Percentiles rank a stretch among this genome's conserved stretches.
Conservation (phyloP, 2,888 invertebrate genomes). For the Xanthorhoe spadicearia region DNA sequence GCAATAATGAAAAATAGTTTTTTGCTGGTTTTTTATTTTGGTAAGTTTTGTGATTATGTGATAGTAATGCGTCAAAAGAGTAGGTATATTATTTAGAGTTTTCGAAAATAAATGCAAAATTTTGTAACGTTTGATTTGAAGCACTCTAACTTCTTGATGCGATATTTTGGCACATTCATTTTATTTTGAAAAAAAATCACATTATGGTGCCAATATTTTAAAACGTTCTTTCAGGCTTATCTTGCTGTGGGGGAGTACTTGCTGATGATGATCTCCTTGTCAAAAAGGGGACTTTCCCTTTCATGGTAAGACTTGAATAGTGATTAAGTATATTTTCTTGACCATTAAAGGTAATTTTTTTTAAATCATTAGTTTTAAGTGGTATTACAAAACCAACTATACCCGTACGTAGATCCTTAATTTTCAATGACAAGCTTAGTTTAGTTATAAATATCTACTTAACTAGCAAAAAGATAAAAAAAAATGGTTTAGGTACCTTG, state of each 20-base stretch:
- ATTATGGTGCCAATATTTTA: neutral
- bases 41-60: constrained; percentile 53
- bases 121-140: neutral
- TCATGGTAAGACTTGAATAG: constrained; percentile 62
- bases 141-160: neutral
- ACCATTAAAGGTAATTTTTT: too few relatives aligned
- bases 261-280: constrained; percentile 63
- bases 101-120: too few relatives aligned
- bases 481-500: too few relatives aligned
- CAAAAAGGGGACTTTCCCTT: constrained; percentile 64
- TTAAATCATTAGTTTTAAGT: too few relatives aligned
- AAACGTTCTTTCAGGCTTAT: constrained; percentile 46
- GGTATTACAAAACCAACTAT: too few relatives aligned
- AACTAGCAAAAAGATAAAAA: too few relatives aligned
- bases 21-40: constrained; percentile 59
- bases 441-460: too few relatives aligned
- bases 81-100: too few relatives aligned
- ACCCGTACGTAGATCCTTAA: too few relatives aligned
- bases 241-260: constrained; percentile 52
- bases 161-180: too few relatives aligned
- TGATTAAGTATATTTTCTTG: neutral
- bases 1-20: constrained; percentile 64
- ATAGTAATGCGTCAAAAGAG: neutral
- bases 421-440: too few relatives aligned
- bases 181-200: neutral